Percentiles rank a stretch among this genome's conserved stretches.
phyloP scores from a whole-genome alignment of 2,888 invertebrate genomes.

The Stegana nigrithorax region DNA sequence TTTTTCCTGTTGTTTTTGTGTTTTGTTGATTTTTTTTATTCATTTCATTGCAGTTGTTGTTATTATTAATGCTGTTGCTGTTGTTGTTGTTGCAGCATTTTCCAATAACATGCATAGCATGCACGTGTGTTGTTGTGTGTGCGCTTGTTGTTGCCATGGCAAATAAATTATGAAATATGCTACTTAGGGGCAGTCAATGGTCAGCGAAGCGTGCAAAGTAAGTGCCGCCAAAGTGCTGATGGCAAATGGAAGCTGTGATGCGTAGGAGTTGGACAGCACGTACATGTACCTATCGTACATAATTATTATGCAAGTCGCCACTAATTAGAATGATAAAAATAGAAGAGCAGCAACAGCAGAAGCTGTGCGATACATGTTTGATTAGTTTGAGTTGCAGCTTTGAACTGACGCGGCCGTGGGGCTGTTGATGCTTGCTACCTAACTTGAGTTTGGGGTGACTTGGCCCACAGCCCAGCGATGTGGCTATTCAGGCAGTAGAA shows the following conservation, averaged over 20 bases:
- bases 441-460: too few relatives aligned
- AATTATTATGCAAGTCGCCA: slow-evolving; percentile 56
- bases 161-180: slow-evolving; percentile 32
- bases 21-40: background rate
- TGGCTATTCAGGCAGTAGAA: slow-evolving; percentile 50
- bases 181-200: background rate
- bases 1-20: background rate
- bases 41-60: background rate
- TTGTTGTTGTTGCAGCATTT: slow-evolving; percentile 25
- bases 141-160: slow-evolving; percentile 37
- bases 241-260: background rate
- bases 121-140: slow-evolving; percentile 14
- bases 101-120: slow-evolving; percentile 32
- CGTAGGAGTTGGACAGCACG: slow-evolving; percentile 8
- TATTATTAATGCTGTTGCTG: background rate
- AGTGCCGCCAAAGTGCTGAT: too few relatives aligned
- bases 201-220: background rate
- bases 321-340: slow-evolving; percentile 54
- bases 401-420: too few relatives aligned
- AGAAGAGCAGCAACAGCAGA: background rate
- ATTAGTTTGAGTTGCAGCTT: too few relatives aligned
- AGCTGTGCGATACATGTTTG: too few relatives aligned
- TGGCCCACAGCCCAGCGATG: too few relatives aligned
- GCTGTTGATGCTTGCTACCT: too few relatives aligned
- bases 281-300: too few relatives aligned